Conservation (phyloP, 2,113 vertebrate genomes). For the Cyphomyrus plagiostoma region DNA sequence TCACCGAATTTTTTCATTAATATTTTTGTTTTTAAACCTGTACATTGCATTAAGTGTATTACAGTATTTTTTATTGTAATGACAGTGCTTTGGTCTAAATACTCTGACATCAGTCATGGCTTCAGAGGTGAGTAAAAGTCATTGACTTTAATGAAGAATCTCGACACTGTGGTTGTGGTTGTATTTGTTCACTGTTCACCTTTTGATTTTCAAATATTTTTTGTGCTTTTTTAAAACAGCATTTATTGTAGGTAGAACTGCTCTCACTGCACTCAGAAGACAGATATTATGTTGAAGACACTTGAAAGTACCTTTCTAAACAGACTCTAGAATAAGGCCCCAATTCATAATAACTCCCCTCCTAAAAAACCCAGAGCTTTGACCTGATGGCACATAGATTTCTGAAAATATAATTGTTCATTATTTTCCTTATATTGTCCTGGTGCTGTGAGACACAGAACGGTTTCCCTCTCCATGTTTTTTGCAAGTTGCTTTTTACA, state of each 20-base stretch:
- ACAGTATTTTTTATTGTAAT: not conserved
- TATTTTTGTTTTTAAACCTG: not conserved
- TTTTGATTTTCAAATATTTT: not conserved
- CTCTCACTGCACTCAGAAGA: not conserved
- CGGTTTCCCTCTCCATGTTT: not conserved
- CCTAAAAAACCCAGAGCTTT: not conserved
- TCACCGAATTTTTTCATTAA: not conserved
- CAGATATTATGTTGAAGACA: not conserved
- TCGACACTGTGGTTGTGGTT: not conserved
- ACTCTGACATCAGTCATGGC: not conserved
- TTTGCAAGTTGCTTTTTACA: not conserved
- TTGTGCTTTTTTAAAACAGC: not conserved
- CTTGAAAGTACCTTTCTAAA: not conserved
- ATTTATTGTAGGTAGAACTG: not conserved
- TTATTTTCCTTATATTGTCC: not conserved
- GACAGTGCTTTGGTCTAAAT: not conserved
- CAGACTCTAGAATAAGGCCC: not conserved
- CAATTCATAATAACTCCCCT: not conserved
- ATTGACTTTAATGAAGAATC: not conserved
- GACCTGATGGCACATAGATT: not conserved
- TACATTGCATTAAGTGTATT: not conserved
- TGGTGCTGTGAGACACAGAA: not conserved
- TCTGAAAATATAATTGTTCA: not conserved
- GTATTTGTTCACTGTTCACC: not conserved
- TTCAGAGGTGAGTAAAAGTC: slow-evolving; percentile 3